Evolutionary conservation across 2,797 vertebrate genomes (phyloP).

Genomic region (Anas flavirostris): DNA sequence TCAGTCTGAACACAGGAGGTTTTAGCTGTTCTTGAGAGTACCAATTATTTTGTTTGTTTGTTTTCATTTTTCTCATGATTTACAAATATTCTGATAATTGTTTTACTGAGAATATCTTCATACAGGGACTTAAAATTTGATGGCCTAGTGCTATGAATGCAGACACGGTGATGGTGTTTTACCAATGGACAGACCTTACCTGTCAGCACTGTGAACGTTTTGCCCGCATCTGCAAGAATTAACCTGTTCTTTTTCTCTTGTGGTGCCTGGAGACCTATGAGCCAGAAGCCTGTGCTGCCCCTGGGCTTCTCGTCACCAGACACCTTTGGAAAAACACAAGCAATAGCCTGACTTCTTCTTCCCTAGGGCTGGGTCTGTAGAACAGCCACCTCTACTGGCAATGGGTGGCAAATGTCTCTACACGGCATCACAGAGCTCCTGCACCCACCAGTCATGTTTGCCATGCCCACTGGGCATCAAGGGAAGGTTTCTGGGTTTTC

Average conservation of each 20-base stretch:
- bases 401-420: background rate
- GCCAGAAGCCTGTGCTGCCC: background rate
- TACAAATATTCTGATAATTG: background rate
- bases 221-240: background rate
- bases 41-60: background rate
- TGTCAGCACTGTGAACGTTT: accelerated
- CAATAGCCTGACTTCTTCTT: background rate
- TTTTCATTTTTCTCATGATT: background rate
- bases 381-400: background rate
- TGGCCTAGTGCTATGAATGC: background rate
- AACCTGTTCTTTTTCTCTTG: background rate
- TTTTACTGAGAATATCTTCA: background rate
- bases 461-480: accelerated
- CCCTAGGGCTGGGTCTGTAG: background rate
- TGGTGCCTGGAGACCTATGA: background rate
- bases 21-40: background rate
- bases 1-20: background rate
- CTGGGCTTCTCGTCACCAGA: background rate
- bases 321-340: background rate
- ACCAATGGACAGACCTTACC: background rate
- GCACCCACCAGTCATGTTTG: background rate
- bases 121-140: background rate
- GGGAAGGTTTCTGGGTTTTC: background rate
- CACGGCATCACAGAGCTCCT: accelerated
- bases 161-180: background rate